A percentile compares a stretch with the other conserved stretches of the same genome.
These are phyloP conservation scores for Kobus ellipsiprymnus DNA, from an alignment of 2,113 vertebrate species.

Conservation along the genomic window DNA sequence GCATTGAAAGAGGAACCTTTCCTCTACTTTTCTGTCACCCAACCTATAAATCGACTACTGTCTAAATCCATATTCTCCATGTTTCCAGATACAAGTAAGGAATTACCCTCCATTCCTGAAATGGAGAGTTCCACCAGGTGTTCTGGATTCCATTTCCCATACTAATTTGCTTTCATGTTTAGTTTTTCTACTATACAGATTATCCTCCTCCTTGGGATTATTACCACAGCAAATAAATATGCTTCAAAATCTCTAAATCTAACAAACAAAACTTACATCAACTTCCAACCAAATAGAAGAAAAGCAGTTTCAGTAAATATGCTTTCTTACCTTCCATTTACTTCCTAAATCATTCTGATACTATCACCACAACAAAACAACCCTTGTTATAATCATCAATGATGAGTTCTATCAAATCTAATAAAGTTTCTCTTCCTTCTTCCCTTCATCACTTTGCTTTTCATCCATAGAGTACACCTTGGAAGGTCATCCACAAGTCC, in stretches of 20 bases:
- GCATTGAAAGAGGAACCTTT: background rate
- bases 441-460: background rate
- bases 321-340: background rate
- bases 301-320: background rate
- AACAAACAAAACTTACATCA: background rate
- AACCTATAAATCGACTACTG: background rate
- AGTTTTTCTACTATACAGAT: background rate
- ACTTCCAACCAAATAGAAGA: background rate
- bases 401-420: background rate
- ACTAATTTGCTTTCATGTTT: background rate
- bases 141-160: background rate
- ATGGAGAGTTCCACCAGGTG: background rate
- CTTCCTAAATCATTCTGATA: background rate
- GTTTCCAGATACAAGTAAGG: background rate
- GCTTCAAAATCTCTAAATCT: background rate
- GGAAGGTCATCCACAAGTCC: background rate
- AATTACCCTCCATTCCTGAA: background rate
- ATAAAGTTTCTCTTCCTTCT: background rate
- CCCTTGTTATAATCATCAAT: background rate
- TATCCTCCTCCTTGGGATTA: background rate
- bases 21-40: background rate
- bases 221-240: background rate
- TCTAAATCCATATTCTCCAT: background rate
- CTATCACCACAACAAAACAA: background rate
- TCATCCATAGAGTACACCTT: background rate